Conservation (phyloP, 2,113 vertebrate species). For the Alligator mississippiensis region DNA sequence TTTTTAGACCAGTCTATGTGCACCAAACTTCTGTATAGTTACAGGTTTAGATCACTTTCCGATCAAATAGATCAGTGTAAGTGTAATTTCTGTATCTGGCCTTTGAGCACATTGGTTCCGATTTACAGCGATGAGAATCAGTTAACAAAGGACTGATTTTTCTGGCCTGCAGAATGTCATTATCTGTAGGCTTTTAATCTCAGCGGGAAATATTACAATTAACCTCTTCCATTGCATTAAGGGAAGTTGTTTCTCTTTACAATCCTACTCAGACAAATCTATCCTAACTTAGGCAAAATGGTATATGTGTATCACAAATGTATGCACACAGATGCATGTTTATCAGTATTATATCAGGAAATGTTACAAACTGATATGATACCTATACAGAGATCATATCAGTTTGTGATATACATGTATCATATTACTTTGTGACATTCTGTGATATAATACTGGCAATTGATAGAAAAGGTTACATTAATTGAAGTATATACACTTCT, state of each 20-base stretch:
- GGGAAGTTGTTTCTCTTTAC: not conserved
- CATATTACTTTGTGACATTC: not conserved
- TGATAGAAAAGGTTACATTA: not conserved
- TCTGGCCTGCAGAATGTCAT: conserved; percentile 10
- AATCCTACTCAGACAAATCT: not conserved
- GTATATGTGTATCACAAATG: not conserved
- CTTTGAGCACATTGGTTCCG: conserved; percentile 34
- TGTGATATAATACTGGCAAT: not conserved
- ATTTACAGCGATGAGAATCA: conserved; percentile 59
- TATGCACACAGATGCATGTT: too few relatives aligned
- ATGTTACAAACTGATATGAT: too few relatives aligned
- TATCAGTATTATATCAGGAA: too few relatives aligned
- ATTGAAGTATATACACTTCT: not conserved
- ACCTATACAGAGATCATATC: too few relatives aligned
- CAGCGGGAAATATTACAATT: not conserved
- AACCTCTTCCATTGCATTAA: not conserved
- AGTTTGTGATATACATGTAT: too few relatives aligned
- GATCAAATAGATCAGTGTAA: too few relatives aligned
- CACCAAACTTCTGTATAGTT: too few relatives aligned
- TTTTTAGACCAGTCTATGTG: too few relatives aligned
- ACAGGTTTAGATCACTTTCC: too few relatives aligned
- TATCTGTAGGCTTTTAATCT: not conserved
- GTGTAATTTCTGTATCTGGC: too few relatives aligned
- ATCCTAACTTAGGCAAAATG: not conserved
- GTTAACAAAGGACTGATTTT: too few relatives aligned